These are phyloP conservation scores for Macrosiphum euphorbiae DNA, from an alignment of 2,888 invertebrate species.

Conservation along the genomic window DNA sequence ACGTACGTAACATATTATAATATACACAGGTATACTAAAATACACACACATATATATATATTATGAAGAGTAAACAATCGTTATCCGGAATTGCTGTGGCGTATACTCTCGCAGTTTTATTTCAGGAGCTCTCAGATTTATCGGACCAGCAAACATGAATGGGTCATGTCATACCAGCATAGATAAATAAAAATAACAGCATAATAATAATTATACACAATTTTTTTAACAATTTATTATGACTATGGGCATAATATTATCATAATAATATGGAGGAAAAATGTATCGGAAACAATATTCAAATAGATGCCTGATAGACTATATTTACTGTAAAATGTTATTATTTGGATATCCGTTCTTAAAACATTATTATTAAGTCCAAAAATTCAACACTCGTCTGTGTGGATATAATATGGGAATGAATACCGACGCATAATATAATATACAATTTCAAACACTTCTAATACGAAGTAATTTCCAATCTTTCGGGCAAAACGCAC, in stretches of 20 bases:
- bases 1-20: background rate
- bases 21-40: background rate
- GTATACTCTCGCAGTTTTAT: background rate
- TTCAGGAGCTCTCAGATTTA: background rate
- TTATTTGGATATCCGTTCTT: background rate
- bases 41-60: background rate
- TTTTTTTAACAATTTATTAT: background rate
- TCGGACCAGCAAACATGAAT: background rate
- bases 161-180: background rate
- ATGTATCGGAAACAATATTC: background rate
- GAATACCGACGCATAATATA: background rate
- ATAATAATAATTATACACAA: background rate
- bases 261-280: background rate
- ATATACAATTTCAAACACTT: background rate
- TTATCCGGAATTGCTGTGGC: slow-evolving; percentile 7
- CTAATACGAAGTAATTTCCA: background rate
- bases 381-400: background rate
- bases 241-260: background rate
- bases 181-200: background rate
- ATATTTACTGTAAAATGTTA: background rate
- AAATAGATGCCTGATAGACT: background rate
- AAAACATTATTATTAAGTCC: background rate
- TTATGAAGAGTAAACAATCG: background rate
- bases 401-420: background rate
- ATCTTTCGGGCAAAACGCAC: background rate